Percentiles rank a stretch among this genome's conserved stretches.
Evolutionary conservation across 2,888 invertebrate genomes (phyloP).

Genomic region (Ormyrus labotus): DNA sequence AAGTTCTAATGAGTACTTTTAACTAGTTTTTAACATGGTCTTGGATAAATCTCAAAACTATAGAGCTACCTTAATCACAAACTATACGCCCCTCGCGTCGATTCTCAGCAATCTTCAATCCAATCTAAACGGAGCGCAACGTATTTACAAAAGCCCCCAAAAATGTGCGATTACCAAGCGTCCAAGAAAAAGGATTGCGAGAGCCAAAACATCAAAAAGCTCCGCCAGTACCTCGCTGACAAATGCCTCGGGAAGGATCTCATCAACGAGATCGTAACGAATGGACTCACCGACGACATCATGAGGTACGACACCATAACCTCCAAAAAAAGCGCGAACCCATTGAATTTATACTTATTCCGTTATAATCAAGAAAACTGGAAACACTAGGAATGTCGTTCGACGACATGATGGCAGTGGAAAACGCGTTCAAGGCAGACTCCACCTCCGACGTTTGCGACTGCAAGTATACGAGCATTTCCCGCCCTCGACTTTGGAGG

Average conservation of each 20-base stretch:
- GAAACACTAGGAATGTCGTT: background rate
- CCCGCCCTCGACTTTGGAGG: too few species aligned
- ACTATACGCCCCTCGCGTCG: too few species aligned
- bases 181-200: too few species aligned
- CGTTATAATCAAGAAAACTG: conserved; percentile 2
- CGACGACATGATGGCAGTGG: background rate
- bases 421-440: conserved; percentile 1
- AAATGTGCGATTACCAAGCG: too few species aligned
- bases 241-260: conserved; percentile 11
- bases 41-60: too few species aligned
- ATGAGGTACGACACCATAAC: conserved; percentile 52
- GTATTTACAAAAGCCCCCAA: too few species aligned
- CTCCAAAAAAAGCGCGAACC: background rate
- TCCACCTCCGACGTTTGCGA: conserved; percentile 22
- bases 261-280: conserved; percentile 16
- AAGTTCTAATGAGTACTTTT: too few species aligned
- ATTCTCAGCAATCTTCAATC: too few species aligned
- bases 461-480: conserved; percentile 12
- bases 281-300: conserved; percentile 56
- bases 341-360: too few species aligned
- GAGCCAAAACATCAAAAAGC: background rate
- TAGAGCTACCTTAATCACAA: too few species aligned
- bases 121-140: too few species aligned
- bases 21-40: too few species aligned
- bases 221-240: background rate